phyloP scores from a whole-genome alignment of 2,888 invertebrate species.

The Aleiodes leptofemur region DNA sequence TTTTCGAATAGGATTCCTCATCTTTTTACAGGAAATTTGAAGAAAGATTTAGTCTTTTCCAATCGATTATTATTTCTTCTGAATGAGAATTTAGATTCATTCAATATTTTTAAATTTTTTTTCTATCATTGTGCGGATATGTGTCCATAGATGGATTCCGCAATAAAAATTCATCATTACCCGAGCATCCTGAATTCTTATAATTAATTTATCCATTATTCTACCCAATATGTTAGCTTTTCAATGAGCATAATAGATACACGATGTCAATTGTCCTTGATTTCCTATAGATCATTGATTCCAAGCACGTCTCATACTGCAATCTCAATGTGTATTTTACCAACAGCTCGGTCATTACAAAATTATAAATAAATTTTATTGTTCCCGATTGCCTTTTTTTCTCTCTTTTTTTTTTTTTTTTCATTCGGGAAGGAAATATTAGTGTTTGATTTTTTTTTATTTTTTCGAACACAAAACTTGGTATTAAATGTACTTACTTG shows the following conservation, averaged over 20 bases:
- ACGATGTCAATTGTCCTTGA: conserved; percentile 40
- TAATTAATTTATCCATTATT: neutral
- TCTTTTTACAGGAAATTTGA: too few relatives aligned
- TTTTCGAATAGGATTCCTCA: too few relatives aligned
- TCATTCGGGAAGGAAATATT: neutral
- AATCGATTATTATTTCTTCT: too few relatives aligned
- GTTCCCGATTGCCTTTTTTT: neutral
- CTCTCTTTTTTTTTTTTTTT: neutral
- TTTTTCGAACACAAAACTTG: neutral
- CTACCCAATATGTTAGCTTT: conserved; percentile 28
- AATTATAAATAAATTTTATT: conserved; percentile 5
- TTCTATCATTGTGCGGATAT: too few relatives aligned
- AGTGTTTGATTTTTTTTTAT: neutral
- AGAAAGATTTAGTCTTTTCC: too few relatives aligned
- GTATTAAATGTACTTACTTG: neutral
- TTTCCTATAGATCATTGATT: conserved; percentile 38
- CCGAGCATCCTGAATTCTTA: neutral
- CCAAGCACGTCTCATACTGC: conserved; percentile 28
- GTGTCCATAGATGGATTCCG: neutral
- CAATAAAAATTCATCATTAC: neutral
- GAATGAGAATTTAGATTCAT: too few relatives aligned
- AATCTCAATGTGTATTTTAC: conserved; percentile 25
- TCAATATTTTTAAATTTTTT: too few relatives aligned
- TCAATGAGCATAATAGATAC: conserved; percentile 48
- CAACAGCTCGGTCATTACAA: conserved; percentile 34